These are phyloP conservation scores for Leptinotarsa rubiginosa DNA, from an alignment of 2,888 invertebrate species.

Conservation along the genomic window DNA sequence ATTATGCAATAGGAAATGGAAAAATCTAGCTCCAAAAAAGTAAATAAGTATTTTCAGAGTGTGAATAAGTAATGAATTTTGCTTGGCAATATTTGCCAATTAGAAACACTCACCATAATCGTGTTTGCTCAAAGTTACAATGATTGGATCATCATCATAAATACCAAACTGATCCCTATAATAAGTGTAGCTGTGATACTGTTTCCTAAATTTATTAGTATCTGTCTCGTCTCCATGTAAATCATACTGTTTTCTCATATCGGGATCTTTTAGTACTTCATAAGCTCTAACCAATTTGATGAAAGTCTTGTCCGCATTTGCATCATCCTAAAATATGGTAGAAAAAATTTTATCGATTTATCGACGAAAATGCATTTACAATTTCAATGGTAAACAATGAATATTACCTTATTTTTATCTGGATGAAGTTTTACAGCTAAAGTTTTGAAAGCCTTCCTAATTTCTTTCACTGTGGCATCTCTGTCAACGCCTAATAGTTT, in stretches of 20 bases:
- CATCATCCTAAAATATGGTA: slow-evolving; percentile 74
- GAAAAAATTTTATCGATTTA: slow-evolving; percentile 1
- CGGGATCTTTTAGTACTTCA: slow-evolving; percentile 87
- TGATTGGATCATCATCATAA: slow-evolving; percentile 86
- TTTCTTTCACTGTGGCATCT: slow-evolving; percentile 76
- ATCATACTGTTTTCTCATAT: slow-evolving; percentile 82
- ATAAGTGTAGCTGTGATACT: slow-evolving; percentile 84
- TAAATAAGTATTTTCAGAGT: too few species aligned
- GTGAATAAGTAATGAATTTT: too few species aligned
- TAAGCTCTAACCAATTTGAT: slow-evolving; percentile 85
- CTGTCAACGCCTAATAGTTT: slow-evolving; percentile 68
- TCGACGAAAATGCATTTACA: not conserved
- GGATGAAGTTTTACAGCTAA: slow-evolving; percentile 79
- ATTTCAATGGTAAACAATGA: not conserved
- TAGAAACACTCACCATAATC: slow-evolving; percentile 75
- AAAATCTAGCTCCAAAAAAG: too few species aligned
- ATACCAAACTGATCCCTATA: slow-evolving; percentile 86
- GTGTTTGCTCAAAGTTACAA: slow-evolving; percentile 79
- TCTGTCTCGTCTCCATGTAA: slow-evolving; percentile 77
- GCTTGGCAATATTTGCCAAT: not conserved
- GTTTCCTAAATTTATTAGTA: slow-evolving; percentile 70
- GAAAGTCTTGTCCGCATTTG: slow-evolving; percentile 80
- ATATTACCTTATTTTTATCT: slow-evolving; percentile 72
- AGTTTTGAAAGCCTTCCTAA: slow-evolving; percentile 79
- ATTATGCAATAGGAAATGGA: too few species aligned